Percentiles rank a stretch among this genome's conserved stretches.
Evolutionary conservation across 2,113 vertebrate species (phyloP).

Genomic region (Brienomyrus longianalis): DNA sequence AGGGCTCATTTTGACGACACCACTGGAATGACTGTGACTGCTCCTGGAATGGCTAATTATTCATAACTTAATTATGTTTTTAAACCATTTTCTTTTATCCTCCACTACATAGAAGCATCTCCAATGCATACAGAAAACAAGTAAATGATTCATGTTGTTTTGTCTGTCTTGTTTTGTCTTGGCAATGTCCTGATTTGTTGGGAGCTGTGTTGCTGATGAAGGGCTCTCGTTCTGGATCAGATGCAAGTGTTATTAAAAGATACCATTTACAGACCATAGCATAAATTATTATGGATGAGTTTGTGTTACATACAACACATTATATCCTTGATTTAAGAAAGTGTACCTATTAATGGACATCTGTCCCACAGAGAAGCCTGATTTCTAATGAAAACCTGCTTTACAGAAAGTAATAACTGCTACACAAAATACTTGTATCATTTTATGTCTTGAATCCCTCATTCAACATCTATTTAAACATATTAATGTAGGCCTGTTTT

Average conservation of each 20-base stretch:
- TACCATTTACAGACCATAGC: not conserved
- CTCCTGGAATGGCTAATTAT: not conserved
- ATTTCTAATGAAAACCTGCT: not conserved
- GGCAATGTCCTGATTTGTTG: not conserved
- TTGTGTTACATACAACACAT: not conserved
- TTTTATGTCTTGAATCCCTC: not conserved
- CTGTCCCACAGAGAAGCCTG: not conserved
- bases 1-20: not conserved
- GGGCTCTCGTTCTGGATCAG: not conserved
- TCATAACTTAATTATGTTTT: not conserved
- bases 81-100: not conserved
- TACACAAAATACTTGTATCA: not conserved
- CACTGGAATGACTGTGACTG: not conserved
- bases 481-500: not conserved
- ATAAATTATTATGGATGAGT: not conserved
- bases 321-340: not conserved
- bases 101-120: not conserved
- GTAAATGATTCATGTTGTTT: slow-evolving; percentile 1
- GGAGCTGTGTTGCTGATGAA: not conserved
- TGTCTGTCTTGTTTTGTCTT: not conserved
- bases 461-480: not conserved
- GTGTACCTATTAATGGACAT: not conserved
- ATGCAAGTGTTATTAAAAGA: not conserved
- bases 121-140: not conserved
- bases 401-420: not conserved